Evolutionary conservation across 1,140 invertebrate species (phyloP).

Genomic region (Anastatus disparis): DNA sequence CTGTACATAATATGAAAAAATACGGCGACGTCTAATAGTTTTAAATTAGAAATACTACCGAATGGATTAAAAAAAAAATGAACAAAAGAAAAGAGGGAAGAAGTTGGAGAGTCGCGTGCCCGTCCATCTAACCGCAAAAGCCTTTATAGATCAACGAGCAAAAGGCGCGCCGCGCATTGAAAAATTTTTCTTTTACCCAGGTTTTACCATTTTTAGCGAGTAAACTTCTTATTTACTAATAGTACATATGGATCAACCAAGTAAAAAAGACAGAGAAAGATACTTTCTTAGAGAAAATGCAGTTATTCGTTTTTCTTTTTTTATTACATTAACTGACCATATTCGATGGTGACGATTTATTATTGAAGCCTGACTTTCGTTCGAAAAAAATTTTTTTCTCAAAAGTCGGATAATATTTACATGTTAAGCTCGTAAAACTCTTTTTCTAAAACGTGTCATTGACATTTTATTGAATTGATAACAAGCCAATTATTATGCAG

Average conservation of each 20-base stretch:
- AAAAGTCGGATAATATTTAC: too few relatives aligned
- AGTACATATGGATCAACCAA: not conserved
- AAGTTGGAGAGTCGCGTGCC: slow-evolving; percentile 8
- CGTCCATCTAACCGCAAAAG: not conserved
- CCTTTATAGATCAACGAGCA: not conserved
- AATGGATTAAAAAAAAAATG: too few relatives aligned
- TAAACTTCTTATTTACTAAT: slow-evolving; percentile 28
- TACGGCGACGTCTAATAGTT: not conserved
- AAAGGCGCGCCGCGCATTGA: slow-evolving; percentile 20
- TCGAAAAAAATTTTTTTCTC: too few relatives aligned
- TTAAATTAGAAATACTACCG: slow-evolving; percentile 10
- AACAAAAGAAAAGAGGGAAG: not conserved
- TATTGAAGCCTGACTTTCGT: too few relatives aligned
- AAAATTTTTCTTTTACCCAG: not conserved
- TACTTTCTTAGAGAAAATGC: slow-evolving; percentile 29
- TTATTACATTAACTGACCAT: too few relatives aligned
- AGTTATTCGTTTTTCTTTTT: too few relatives aligned
- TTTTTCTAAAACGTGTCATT: too few relatives aligned
- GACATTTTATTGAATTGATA: too few relatives aligned
- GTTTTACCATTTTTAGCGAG: slow-evolving; percentile 12
- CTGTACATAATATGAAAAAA: not conserved
- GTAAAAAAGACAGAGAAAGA: too few relatives aligned
- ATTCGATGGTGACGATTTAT: too few relatives aligned
- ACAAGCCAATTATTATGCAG: too few relatives aligned
- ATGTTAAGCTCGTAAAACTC: too few relatives aligned